phyloP scores from a whole-genome alignment of 2,888 invertebrate species.

The Caenorhabditis angaria region DNA sequence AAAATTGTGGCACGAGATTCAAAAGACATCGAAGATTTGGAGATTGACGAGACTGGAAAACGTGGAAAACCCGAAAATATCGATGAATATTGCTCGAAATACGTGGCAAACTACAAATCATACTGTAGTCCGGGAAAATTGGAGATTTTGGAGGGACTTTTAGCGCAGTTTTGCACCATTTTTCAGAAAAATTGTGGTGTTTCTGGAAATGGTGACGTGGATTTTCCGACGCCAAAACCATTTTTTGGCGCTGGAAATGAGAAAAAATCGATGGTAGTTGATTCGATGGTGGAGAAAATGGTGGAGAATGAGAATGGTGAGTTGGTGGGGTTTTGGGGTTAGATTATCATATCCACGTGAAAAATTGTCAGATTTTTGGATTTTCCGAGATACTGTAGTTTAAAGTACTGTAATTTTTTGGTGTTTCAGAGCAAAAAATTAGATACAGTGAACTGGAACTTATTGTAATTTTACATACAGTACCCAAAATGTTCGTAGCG shows the following conservation, averaged over 20 bases:
- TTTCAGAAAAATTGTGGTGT: constrained; percentile 36
- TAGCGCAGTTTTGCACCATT: constrained; percentile 41
- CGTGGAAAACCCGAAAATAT: constrained; percentile 19
- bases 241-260: background rate
- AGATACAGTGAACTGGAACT: no score
- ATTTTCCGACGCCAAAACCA: constrained; percentile 25
- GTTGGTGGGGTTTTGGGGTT: background rate
- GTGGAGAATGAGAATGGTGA: background rate
- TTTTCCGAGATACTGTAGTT: no score
- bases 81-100: constrained; percentile 43
- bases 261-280: background rate
- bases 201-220: background rate
- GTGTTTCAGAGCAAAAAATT: no score
- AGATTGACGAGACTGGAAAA: constrained; percentile 27
- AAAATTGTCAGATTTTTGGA: constrained; percentile 1
- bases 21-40: constrained; percentile 32
- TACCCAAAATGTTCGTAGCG: no score
- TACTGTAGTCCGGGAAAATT: constrained; percentile 34
- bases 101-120: constrained; percentile 36
- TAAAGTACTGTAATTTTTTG: no score
- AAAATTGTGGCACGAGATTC: constrained; percentile 24
- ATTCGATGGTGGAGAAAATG: background rate
- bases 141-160: constrained; percentile 41
- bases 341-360: background rate
- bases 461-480: no score